Percentiles rank a stretch among this genome's conserved stretches.
These are phyloP conservation scores for Alloplasta piceator DNA, from an alignment of 2,888 invertebrate species.

Conservation along the genomic window DNA sequence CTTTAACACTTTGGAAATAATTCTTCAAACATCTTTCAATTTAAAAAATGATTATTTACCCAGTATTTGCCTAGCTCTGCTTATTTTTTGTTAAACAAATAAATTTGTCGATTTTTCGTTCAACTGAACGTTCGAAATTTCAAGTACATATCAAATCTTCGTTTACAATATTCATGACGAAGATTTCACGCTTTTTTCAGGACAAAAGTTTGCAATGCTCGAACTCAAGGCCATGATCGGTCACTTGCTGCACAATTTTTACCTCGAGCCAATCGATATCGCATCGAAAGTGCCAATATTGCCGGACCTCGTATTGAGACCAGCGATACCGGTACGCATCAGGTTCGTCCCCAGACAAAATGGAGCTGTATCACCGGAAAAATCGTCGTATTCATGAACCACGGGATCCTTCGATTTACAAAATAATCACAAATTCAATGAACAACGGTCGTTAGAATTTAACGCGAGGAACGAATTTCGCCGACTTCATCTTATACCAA, in stretches of 20 bases:
- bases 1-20: too few species aligned
- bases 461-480: too few species aligned
- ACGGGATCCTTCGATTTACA: slow-evolving; percentile 13
- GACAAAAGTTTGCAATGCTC: slow-evolving; percentile 75
- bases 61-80: slow-evolving; percentile 72
- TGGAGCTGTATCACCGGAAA: too few species aligned
- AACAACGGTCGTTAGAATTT: not conserved
- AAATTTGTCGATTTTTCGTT: too few species aligned
- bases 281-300: slow-evolving; percentile 68
- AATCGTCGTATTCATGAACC: not conserved
- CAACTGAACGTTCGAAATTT: too few species aligned
- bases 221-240: slow-evolving; percentile 74
- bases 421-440: slow-evolving; percentile 6
- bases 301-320: slow-evolving; percentile 71
- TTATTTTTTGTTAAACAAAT: too few species aligned
- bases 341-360: slow-evolving; percentile 68
- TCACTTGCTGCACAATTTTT: slow-evolving; percentile 72
- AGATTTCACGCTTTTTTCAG: slow-evolving; percentile 42
- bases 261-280: slow-evolving; percentile 73
- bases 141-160: too few species aligned
- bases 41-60: too few species aligned
- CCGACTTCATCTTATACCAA: too few species aligned
- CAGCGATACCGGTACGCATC: slow-evolving; percentile 67
- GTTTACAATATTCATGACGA: too few species aligned
- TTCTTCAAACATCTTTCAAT: too few species aligned